Conservation (phyloP, 30 jellyfish, hydroid and myxozoan genomes). For the Chrysaora quinquecirrha region DNA sequence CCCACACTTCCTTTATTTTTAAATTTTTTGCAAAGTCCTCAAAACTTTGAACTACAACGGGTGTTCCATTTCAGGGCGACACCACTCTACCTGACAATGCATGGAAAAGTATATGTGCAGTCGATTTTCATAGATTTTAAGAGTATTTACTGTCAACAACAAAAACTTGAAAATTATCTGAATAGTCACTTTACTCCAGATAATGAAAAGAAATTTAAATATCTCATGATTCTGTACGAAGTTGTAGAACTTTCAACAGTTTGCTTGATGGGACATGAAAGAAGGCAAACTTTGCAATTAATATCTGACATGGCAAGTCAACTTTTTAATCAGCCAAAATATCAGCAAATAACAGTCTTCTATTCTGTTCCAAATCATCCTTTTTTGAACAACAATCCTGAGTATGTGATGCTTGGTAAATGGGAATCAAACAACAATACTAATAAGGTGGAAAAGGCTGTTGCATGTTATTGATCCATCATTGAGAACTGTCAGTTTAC, state of each 20-base stretch:
- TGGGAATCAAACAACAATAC: slow-evolving; percentile 71
- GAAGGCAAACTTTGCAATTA: slow-evolving; percentile 93
- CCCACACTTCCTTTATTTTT: no score
- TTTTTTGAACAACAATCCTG: slow-evolving; percentile 39
- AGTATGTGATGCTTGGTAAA: slow-evolving; percentile 89
- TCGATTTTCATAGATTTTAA: slow-evolving; percentile 97
- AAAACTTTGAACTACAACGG: no score
- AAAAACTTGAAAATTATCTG: slow-evolving; percentile 84
- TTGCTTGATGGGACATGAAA: slow-evolving; percentile 96
- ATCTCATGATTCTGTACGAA: slow-evolving; percentile 75
- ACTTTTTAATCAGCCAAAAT: slow-evolving; percentile 74
- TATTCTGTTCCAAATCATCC: slow-evolving; percentile 89
- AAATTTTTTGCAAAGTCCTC: no score
- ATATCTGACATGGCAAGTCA: slow-evolving; percentile 76
- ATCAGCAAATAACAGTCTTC: slow-evolving; percentile 95
- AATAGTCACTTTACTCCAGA: slow-evolving; percentile 86
- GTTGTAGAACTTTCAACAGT: slow-evolving; percentile 95
- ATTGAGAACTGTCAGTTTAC: no score
- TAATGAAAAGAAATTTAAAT: slow-evolving; percentile 64
- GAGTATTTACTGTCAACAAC: slow-evolving; percentile 83
- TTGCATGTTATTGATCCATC: slow-evolving; percentile 19
- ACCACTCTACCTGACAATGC: no score
- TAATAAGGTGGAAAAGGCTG: neutral
- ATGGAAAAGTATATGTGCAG: slow-evolving; percentile 99
- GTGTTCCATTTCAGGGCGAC: no score